Evolutionary conservation across 2,888 invertebrate genomes (phyloP).

Genomic region (Lepeophtheirus nordmannii): DNA sequence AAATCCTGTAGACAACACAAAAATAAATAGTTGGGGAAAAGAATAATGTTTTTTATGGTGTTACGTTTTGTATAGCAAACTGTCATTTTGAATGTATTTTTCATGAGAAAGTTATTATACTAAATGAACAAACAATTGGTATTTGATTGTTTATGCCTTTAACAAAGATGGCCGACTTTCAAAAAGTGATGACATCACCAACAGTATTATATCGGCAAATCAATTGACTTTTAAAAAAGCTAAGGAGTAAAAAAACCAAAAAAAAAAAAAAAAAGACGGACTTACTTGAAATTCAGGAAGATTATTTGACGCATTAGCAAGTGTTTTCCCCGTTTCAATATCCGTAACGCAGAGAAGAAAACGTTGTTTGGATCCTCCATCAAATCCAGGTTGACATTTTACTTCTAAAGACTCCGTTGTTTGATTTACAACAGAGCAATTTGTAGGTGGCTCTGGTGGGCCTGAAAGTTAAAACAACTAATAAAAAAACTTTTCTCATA

Average conservation of each 20-base stretch:
- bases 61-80: no score
- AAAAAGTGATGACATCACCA: no score
- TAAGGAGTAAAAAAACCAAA: no score
- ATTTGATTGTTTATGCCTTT: no score
- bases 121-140: no score
- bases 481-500: background rate
- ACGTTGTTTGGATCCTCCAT: slow-evolving; percentile 47
- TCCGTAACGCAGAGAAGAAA: slow-evolving; percentile 59
- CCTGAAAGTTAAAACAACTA: slow-evolving; percentile 36
- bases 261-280: background rate
- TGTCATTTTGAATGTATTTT: no score
- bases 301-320: slow-evolving; percentile 52
- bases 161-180: no score
- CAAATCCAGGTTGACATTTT: slow-evolving; percentile 53
- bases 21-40: no score
- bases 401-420: slow-evolving; percentile 61
- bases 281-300: slow-evolving; percentile 58
- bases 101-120: no score
- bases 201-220: no score
- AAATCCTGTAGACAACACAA: background rate
- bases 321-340: slow-evolving; percentile 45
- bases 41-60: no score
- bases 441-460: slow-evolving; percentile 57
- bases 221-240: no score
- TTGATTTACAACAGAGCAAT: slow-evolving; percentile 58